Percentiles rank a stretch among this genome's conserved stretches.
Evolutionary conservation across 2,797 vertebrate species (phyloP).

Genomic region (Avahi laniger): DNA sequence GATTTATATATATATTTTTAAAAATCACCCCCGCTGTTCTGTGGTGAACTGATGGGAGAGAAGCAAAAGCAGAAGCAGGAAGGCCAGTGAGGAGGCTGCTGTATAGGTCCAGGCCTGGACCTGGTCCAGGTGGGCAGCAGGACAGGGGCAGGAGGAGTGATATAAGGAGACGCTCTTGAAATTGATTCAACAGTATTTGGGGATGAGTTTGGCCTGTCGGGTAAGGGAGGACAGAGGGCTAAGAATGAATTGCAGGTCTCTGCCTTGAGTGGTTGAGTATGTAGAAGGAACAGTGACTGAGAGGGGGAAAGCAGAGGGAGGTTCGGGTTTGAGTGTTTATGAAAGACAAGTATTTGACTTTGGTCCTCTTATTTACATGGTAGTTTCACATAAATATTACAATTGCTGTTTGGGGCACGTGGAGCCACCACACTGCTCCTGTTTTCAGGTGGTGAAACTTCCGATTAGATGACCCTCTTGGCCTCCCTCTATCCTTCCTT

Average conservation of each 20-base stretch:
- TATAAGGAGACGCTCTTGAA: neutral
- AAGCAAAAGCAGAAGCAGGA: neutral
- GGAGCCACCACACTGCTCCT: neutral
- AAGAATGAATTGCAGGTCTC: neutral
- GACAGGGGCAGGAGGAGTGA: neutral
- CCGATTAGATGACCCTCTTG: neutral
- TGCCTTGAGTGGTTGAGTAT: neutral
- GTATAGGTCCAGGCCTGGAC: too few species aligned
- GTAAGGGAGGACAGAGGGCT: neutral
- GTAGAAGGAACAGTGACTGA: neutral
- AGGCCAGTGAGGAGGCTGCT: too few species aligned
- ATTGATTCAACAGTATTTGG: neutral
- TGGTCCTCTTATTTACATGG: neutral
- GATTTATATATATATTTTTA: neutral
- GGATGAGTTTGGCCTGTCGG: neutral
- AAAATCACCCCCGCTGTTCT: neutral
- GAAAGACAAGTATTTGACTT: neutral
- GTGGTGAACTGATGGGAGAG: neutral
- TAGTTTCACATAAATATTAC: neutral
- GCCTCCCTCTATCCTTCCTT: neutral
- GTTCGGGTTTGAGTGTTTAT: neutral
- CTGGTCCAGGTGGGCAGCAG: fast-evolving
- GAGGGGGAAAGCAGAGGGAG: neutral
- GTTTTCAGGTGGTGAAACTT: neutral
- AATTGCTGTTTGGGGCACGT: too few species aligned